Base-by-base conservation (phyloP, 2,113 vertebrate genomes). In the Morone chrysops region DNA sequence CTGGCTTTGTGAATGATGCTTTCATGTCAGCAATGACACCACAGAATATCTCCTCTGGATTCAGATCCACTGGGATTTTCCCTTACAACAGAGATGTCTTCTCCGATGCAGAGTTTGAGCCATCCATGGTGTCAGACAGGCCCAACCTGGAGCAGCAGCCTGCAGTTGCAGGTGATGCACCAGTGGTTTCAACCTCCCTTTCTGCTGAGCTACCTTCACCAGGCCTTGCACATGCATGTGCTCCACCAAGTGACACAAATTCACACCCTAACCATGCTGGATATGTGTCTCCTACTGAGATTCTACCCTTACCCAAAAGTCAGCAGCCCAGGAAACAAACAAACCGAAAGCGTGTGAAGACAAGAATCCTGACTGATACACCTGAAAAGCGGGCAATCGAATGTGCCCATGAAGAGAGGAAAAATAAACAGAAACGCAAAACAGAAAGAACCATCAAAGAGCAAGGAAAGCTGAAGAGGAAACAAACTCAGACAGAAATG, bases 11-110 rank as follows among this genome's bases (percentile, higher is more conserved):
- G 61, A 78, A 89, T 43, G 65, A 81, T 4, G 70, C 84, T 40
- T 84, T 84, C 70, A 48, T 79, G 57, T 84, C 69, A 75, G 69
- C 80, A 57, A 41, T 77, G 83, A 73, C 80, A 80, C 47, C 57
- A 65, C 6, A 4, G 13, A 48, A 48, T 16, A 16, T 48, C 47
- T 5, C 14, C 5, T 16, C 47, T 14, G 47, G 47, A 48, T 48
- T 48, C 5, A 48, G 47, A 5, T 48, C 47, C 12, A 48, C 47
- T 16, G 47, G 47, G 47, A 48, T 48, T 48, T 48, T 16, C 47
- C 47, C 13, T 5, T 48, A 51, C 17, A 51, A 51, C 50, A 18
- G 17, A 18, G 50, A 51, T 16, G 5, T 48, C 14, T 48, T 16
- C 14, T 5, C 47, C 5, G 47, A 48, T 51, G 50, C 16, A 14